Evolutionary conservation across 2,888 invertebrate species (phyloP).

Genomic region (Rotaria magnacalcarata): DNA sequence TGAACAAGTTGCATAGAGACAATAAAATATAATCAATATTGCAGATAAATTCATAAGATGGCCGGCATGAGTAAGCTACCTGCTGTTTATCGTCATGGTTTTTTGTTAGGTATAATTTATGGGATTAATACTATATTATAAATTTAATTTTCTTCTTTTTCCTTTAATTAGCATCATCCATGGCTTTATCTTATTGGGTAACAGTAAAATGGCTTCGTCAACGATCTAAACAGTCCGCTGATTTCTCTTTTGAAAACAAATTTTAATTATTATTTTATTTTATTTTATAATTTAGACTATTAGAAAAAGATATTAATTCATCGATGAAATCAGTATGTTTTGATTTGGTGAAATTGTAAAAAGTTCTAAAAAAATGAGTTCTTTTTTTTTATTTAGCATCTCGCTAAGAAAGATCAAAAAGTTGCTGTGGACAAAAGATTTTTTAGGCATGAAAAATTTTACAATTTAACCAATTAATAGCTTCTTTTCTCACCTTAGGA

Average conservation of each 20-base stretch:
- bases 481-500: neutral
- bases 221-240: neutral
- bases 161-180: neutral
- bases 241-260: too few relatives aligned
- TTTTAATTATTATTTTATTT: neutral
- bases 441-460: conserved; percentile 23
- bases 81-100: conserved; percentile 3
- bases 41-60: neutral
- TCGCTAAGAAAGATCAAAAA: conserved; percentile 24
- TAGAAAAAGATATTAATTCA: conserved; percentile 24
- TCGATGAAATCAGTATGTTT: neutral
- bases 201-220: neutral
- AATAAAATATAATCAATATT: neutral
- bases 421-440: conserved; percentile 42
- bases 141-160: too few relatives aligned
- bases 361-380: neutral
- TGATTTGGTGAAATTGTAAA: neutral
- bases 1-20: too few relatives aligned
- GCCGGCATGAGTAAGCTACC: neutral
- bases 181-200: neutral
- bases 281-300: conserved; percentile 15
- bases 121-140: too few relatives aligned
- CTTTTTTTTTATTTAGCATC: neutral
- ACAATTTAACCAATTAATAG: too few relatives aligned
- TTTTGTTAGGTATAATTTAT: neutral